Base-by-base conservation (phyloP, 2,888 invertebrate genomes). In the Cyrtodaria siliqua region DNA sequence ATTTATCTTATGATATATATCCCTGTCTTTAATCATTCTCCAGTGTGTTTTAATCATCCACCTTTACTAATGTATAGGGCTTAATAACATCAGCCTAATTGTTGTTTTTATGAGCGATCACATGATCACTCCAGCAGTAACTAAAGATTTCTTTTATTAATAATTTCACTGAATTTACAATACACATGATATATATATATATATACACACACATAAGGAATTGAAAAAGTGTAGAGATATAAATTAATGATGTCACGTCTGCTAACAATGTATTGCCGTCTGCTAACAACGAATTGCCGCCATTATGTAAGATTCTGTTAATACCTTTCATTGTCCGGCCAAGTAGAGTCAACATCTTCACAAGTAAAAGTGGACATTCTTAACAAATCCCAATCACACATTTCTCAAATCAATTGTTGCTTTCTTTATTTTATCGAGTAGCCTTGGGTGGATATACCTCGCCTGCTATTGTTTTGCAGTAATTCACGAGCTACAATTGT, bases 401-500 rank as follows among this genome's bases (percentile, higher is more conserved):
- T 70, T 69, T 52, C 62, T 56, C 47, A 64, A 66, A 66, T 66
- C 55, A 66, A 66, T 60, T 66, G 72, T 66, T 66, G 33, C n/a
- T 50, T 44, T 6, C 20, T 44, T 20, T 18, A 44, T 16, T 44
- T 44, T 44, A 26, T 38, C n/a, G n/a, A 52, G 42, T 38, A 24
- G 63, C 77, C 71, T 52, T 38, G 33, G 77, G 77, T 60, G 53
- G 71, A 42, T 50, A 57, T 62, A 23, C 40, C 27, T 49, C 29
- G 42, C 24, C 33, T 16, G 20, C 62, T 62, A 77, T 77, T 77
- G 77, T 77, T 72, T 77, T 77, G 67, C 16, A 53, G 52, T 69
- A 66, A 70, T 76, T 73, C 66, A 18, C 9, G 16, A 20, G n/a
- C n/a, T 44, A 16, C 20, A 52, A 69, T 72, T 75, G 68, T 57